These are phyloP conservation scores for Dicranocentrus wangi DNA, from an alignment of 2,888 invertebrate genomes.

Conservation along the genomic window DNA sequence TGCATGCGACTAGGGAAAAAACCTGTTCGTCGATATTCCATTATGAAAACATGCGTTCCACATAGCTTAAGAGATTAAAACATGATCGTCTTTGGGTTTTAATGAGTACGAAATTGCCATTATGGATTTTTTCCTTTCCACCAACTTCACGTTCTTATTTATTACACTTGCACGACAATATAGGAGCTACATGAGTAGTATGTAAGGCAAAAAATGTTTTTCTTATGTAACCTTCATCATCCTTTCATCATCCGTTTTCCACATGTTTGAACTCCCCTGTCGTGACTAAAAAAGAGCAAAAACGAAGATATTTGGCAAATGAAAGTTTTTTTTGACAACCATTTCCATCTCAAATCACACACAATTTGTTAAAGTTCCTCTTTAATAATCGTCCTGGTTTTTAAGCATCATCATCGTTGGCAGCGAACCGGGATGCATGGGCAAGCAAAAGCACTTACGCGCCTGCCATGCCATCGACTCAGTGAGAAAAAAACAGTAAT, in stretches of 20 bases:
- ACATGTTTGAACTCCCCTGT: background rate
- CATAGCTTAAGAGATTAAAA: no score
- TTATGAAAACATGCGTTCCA: no score
- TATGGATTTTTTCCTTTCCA: conserved; percentile 44
- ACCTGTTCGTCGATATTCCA: no score
- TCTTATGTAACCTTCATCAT: background rate
- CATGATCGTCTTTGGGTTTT: conserved; percentile 40
- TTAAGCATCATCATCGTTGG: conserved; percentile 28
- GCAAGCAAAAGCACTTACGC: no score
- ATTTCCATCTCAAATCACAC: conserved; percentile 35
- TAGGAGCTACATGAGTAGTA: no score
- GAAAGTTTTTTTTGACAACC: conserved; percentile 12
- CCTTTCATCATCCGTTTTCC: background rate
- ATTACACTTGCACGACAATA: background rate
- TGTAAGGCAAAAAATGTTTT: no score
- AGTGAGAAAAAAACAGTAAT: no score
- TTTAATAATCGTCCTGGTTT: conserved; percentile 25
- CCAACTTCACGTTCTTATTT: conserved; percentile 2
- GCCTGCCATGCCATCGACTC: no score
- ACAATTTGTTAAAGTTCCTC: conserved; percentile 25
- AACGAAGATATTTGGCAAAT: no score
- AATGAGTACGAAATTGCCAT: conserved; percentile 38
- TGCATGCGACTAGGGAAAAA: no score
- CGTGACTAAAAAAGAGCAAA: no score
- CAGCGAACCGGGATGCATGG: no score